Conservation (phyloP, 2,888 invertebrate genomes). For the Phengaris alcon region DNA sequence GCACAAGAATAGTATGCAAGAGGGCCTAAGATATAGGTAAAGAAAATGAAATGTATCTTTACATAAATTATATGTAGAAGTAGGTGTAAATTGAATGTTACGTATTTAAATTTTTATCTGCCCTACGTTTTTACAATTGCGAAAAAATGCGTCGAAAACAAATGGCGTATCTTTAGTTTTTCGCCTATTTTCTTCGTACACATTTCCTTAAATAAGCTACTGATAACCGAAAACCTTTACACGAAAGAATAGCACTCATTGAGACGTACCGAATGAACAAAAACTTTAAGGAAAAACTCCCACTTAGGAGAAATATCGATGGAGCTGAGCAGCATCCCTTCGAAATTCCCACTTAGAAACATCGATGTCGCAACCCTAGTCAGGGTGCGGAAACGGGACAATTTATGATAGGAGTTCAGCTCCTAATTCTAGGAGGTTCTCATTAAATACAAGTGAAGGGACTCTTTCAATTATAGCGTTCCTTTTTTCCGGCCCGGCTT, state of each 20-base stretch:
- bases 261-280: slow-evolving; percentile 15
- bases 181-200: not conserved
- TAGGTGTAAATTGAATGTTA: too few species aligned
- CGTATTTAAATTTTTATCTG: too few species aligned
- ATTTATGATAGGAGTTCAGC: slow-evolving; percentile 72
- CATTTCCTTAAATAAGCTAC: not conserved
- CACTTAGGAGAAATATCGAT: slow-evolving; percentile 16
- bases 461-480: slow-evolving; percentile 69
- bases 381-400: slow-evolving; percentile 55
- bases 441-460: slow-evolving; percentile 68
- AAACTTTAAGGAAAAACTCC: slow-evolving; percentile 24
- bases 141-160: not conserved
- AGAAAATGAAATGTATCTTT: too few species aligned
- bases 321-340: slow-evolving; percentile 9
- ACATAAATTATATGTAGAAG: too few species aligned
- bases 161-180: not conserved
- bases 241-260: slow-evolving; percentile 5
- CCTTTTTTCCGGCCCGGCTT: slow-evolving; percentile 35
- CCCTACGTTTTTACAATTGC: too few species aligned
- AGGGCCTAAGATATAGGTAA: too few species aligned
- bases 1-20: too few species aligned
- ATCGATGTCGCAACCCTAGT: slow-evolving; percentile 18
- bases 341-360: not conserved
- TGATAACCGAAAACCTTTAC: slow-evolving; percentile 21
- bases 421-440: slow-evolving; percentile 66